Base-by-base conservation (phyloP, 2,113 vertebrate species). In the Romanogobio albipinnatus region DNA sequence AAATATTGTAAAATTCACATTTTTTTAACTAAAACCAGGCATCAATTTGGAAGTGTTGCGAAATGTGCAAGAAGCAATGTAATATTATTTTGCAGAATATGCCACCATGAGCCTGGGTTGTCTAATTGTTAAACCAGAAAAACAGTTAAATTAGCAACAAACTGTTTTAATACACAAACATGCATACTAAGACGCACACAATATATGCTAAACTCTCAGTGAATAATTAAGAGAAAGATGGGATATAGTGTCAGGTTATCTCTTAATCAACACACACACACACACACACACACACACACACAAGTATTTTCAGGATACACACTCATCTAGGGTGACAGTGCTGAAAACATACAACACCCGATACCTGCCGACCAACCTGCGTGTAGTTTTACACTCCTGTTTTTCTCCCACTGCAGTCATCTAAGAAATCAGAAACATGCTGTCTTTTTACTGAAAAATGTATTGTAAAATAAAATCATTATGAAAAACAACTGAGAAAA, bases 151-250 rank as follows among this genome's bases (percentile, higher is more conserved):
- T 70, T 70, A 22, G 29, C 33, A 22, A 4, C 53, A 19, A 53
- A 17, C 70, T 3, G 39, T 13, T 39, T 51, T 75, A 24, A 53
- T 59, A n/a, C 36, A 47, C 24, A 56, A 62, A 13, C 75, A 47
- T 24, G 29, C 66, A 66, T 68, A 33, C 6, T n/a, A 29, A 14
- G 19, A 66, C 39, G 33, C 19, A 45, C 22, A 66, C 47, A 17
- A 29, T 43, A 33, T 49, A 76, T 47, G 71, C 17, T 76, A 75
- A 81, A 47, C 81, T 56, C 24, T 17, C 29, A 51, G 58, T 84
- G 53, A 84, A 87, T 87, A 84, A 81, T 80, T 33, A 80, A 84
- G n/a, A 58, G 70, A 59, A 81, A 39, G 56, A 66, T 68, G 43
- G 47, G 81, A 45, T n/a, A 33, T 26, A 56, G 68, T 87, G 82